Percentiles rank a stretch among this genome's conserved stretches.
Conservation (phyloP, 2,113 vertebrate genomes). For the Tinamus guttatus region DNA sequence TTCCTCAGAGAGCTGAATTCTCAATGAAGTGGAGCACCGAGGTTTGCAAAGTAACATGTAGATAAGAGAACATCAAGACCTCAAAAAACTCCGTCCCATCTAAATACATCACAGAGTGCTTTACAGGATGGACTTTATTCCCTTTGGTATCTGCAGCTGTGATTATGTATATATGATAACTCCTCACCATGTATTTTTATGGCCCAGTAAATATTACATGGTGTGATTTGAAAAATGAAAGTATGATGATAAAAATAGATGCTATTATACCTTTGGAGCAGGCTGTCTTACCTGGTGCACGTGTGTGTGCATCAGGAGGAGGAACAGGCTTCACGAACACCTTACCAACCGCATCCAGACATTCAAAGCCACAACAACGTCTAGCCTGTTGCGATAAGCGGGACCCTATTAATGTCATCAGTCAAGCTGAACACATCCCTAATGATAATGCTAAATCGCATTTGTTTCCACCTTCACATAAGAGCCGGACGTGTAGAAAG, state of each 20-base stretch:
- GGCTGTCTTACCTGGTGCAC: background rate
- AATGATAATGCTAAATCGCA: background rate
- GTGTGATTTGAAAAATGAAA: background rate
- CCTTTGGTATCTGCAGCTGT: background rate
- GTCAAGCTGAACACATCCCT: background rate
- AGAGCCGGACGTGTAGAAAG: background rate
- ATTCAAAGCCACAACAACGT: fast-evolving
- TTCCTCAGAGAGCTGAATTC: background rate
- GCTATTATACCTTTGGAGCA: background rate
- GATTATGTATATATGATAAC: background rate
- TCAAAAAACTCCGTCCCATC: background rate
- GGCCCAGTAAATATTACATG: background rate
- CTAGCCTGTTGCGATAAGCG: background rate
- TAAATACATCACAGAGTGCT: background rate
- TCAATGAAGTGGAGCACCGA: background rate
- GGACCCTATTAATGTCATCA: background rate
- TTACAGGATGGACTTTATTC: background rate
- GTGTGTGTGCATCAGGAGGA: background rate
- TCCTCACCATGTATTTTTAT: background rate
- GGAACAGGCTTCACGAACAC: background rate
- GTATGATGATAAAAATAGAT: background rate
- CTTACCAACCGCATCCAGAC: fast-evolving
- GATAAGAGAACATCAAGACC: background rate
- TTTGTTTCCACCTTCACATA: background rate
- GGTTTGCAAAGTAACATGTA: background rate